phyloP scores from a whole-genome alignment of 1,140 invertebrate species.

The Sitobion miscanthi region DNA sequence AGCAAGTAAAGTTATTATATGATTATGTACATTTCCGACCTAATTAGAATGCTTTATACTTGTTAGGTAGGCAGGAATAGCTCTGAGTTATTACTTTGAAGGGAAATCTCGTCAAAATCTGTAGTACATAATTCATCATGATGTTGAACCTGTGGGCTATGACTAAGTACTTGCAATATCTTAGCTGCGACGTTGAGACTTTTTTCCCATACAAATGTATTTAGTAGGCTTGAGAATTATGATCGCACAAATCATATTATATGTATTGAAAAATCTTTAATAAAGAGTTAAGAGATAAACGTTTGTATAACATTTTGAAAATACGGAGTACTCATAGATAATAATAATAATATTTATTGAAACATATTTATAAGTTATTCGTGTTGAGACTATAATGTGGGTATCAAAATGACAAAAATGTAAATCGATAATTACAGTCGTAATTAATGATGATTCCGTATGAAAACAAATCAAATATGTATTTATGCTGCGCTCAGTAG shows the following conservation, averaged over 20 bases:
- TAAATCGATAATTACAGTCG: neutral
- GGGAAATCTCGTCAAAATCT: neutral
- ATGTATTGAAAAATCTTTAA: too few species aligned
- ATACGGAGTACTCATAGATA: too few species aligned
- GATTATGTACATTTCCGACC: neutral
- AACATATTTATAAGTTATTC: too few species aligned
- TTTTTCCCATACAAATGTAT: neutral
- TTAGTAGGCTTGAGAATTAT: neutral
- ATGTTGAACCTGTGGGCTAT: neutral
- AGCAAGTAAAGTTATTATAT: neutral
- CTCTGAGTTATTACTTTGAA: neutral
- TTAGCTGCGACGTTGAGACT: neutral
- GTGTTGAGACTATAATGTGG: neutral
- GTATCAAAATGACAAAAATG: neutral
- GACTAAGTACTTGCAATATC: neutral
- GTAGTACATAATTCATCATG: neutral
- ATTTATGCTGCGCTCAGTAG: neutral
- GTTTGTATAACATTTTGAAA: too few species aligned
- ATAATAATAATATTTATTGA: too few species aligned
- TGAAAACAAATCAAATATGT: neutral
- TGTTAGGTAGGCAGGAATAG: neutral
- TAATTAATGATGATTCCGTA: neutral
- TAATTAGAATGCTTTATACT: neutral
- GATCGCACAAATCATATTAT: neutral
- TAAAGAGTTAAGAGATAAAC: too few species aligned